These are phyloP conservation scores for Seira ritae DNA, from an alignment of 2,888 invertebrate species.

Conservation along the genomic window DNA sequence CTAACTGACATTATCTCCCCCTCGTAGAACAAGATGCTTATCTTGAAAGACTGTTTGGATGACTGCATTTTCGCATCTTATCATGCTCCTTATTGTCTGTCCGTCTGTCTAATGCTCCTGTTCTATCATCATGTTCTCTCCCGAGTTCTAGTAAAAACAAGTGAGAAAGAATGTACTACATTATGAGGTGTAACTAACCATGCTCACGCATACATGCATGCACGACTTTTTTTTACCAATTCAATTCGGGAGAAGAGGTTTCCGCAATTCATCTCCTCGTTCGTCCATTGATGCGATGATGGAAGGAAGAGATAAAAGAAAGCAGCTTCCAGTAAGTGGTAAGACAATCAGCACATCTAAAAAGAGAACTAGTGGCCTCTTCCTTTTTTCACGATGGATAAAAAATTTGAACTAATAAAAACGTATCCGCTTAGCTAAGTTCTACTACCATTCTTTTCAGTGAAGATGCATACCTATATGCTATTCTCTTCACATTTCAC, in stretches of 20 bases:
- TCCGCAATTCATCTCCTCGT: not conserved
- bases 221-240: no score
- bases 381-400: no score
- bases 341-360: conserved; percentile 6
- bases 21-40: conserved; percentile 5
- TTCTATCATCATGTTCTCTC: not conserved
- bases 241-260: no score
- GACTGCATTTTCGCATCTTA: conserved; percentile 55
- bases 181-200: no score
- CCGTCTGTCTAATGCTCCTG: not conserved
- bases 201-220: no score
- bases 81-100: conserved; percentile 9
- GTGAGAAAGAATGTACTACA: no score
- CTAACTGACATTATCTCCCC: conserved; percentile 30
- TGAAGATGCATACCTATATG: no score
- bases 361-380: not conserved
- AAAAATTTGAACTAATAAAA: no score
- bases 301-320: conserved; percentile 3
- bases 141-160: no score
- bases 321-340: not conserved
- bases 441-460: no score
- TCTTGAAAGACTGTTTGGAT: conserved; percentile 36
- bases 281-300: not conserved
- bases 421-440: no score
- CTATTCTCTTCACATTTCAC: no score